Conservation (phyloP, 2,888 invertebrate species). For the Conops quadrifasciatus region DNA sequence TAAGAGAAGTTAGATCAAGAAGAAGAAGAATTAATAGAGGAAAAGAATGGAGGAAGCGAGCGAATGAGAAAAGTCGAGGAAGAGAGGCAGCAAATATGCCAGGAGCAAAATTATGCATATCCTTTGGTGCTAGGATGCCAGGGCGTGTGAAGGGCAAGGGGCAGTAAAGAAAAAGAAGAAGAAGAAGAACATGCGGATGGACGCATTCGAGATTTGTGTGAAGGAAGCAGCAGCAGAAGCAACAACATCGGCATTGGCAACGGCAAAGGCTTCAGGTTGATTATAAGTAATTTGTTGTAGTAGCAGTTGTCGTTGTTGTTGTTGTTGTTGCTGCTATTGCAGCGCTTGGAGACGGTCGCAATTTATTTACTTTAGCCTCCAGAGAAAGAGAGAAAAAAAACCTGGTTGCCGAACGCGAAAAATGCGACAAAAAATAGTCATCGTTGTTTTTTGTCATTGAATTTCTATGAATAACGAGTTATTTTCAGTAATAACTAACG, state of each 20-base stretch:
- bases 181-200: too few relatives aligned
- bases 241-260: too few relatives aligned
- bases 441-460: constrained; percentile 11
- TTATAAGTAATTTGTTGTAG: constrained; percentile 36
- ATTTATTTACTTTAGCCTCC: constrained; percentile 26
- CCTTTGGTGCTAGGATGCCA: constrained; percentile 35
- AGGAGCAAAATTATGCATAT: constrained; percentile 46
- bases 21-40: background rate
- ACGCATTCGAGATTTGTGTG: background rate
- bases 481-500: constrained; percentile 33
- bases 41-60: background rate
- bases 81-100: constrained; percentile 36
- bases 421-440: background rate
- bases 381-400: constrained; percentile 17
- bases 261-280: constrained; percentile 35
- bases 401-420: background rate
- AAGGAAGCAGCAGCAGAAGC: background rate
- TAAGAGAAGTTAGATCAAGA: background rate
- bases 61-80: background rate
- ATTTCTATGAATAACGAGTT: constrained; percentile 34
- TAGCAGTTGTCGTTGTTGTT: constrained; percentile 27
- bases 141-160: background rate
- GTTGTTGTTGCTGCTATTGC: constrained; percentile 23
- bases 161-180: background rate
- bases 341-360: constrained; percentile 35